phyloP scores from a whole-genome alignment of 2,797 vertebrate genomes.

The Eutrigla gurnardus region DNA sequence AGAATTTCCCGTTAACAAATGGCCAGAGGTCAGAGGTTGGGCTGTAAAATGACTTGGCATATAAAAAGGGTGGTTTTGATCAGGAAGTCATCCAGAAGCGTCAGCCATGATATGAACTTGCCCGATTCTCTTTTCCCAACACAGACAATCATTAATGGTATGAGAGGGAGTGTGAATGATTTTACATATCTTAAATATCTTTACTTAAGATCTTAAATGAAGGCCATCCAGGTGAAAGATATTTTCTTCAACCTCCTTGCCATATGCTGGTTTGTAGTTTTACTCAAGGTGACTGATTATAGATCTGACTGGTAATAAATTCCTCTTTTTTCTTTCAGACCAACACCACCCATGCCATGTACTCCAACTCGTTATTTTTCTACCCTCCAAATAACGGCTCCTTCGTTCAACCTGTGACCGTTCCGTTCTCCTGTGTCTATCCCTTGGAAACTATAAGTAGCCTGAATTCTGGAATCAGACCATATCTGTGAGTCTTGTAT shows the following conservation, averaged over 20 bases:
- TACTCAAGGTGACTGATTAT: not conserved
- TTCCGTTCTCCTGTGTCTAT: constrained; percentile 79
- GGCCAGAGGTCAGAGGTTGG: not conserved
- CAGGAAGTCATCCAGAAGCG: not conserved
- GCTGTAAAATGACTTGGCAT: not conserved
- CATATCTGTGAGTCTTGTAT: constrained; percentile 60
- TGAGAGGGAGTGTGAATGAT: not conserved
- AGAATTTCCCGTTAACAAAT: too few relatives aligned
- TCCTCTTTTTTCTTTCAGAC: constrained; percentile 40
- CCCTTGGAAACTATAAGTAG: constrained; percentile 68
- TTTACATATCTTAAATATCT: not conserved
- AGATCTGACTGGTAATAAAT: not conserved
- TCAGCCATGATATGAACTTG: not conserved
- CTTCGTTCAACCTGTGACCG: constrained; percentile 68
- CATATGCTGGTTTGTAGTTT: not conserved
- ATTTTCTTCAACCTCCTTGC: not conserved
- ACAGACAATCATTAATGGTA: not conserved
- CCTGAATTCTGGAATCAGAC: constrained; percentile 64
- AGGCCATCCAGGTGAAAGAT: not conserved
- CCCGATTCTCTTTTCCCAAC: not conserved
- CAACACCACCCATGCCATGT: constrained; percentile 57
- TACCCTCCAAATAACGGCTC: constrained; percentile 61
- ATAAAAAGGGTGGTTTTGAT: constrained; percentile 1
- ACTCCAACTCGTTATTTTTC: constrained; percentile 59
- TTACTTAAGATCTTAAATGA: not conserved